Evolutionary conservation across 2,888 invertebrate genomes (phyloP).

Genomic region (Diarsia rubi): DNA sequence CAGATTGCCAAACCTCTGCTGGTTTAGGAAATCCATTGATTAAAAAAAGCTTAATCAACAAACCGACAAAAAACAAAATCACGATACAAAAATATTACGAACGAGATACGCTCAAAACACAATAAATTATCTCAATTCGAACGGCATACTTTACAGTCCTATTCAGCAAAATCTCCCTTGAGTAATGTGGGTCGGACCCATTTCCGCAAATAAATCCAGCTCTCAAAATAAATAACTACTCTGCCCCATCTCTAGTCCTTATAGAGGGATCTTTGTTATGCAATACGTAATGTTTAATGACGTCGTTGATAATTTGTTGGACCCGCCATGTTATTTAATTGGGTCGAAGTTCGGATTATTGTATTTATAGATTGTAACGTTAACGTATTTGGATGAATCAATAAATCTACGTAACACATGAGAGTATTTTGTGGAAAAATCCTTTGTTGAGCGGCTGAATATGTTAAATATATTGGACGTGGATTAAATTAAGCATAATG

Average conservation of each 20-base stretch:
- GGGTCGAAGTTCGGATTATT: slow-evolving; percentile 59
- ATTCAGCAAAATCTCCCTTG: slow-evolving; percentile 87
- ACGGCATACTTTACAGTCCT: slow-evolving; percentile 84
- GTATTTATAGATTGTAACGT: slow-evolving; percentile 56
- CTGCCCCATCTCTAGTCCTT: slow-evolving; percentile 66
- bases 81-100: slow-evolving; percentile 31
- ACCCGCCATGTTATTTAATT: slow-evolving; percentile 65
- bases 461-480: slow-evolving; percentile 26
- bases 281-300: slow-evolving; percentile 69
- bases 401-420: slow-evolving; percentile 43
- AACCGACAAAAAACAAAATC: slow-evolving; percentile 33
- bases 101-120: slow-evolving; percentile 74
- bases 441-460: slow-evolving; percentile 43
- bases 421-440: slow-evolving; percentile 29
- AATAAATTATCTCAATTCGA: slow-evolving; percentile 83
- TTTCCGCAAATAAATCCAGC: slow-evolving; percentile 88
- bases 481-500: slow-evolving; percentile 39
- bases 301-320: slow-evolving; percentile 57
- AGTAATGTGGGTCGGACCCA: slow-evolving; percentile 87
- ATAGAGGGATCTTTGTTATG: slow-evolving; percentile 75
- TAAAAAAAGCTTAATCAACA: slow-evolving; percentile 21
- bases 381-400: slow-evolving; percentile 28
- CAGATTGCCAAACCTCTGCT: background rate
- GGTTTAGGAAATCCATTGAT: slow-evolving; percentile 7
- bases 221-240: slow-evolving; percentile 87